Evolutionary conservation across 1,140 invertebrate species (phyloP).

Genomic region (Formica exsecta): DNA sequence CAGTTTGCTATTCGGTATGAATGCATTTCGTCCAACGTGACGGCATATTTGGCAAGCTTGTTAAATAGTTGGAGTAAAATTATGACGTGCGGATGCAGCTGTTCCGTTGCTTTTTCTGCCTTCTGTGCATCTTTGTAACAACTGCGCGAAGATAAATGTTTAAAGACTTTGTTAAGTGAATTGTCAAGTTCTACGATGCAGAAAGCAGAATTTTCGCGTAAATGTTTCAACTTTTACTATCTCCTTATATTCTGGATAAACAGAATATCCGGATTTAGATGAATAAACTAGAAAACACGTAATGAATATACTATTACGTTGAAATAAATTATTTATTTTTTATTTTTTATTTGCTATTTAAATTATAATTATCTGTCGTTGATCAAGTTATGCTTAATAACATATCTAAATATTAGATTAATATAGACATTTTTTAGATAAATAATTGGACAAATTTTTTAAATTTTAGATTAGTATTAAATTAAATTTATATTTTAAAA

Average conservation of each 20-base stretch:
- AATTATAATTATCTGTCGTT: background rate
- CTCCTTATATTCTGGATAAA: background rate
- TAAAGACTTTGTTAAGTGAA: conserved; percentile 42
- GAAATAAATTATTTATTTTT: conserved; percentile 1
- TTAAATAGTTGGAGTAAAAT: conserved; percentile 15
- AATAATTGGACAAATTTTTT: background rate
- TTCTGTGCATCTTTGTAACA: background rate
- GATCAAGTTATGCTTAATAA: background rate
- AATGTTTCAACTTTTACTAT: conserved; percentile 1
- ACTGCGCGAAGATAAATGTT: conserved; percentile 11
- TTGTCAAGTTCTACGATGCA: conserved; percentile 17
- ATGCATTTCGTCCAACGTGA: background rate
- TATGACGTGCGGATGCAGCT: background rate
- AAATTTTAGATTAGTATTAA: too few relatives aligned
- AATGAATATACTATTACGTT: background rate
- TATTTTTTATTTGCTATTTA: background rate
- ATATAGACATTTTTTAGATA: background rate
- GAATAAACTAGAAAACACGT: background rate
- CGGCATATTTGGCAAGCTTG: conserved; percentile 7
- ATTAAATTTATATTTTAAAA: background rate
- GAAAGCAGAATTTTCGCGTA: background rate
- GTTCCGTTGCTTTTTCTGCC: background rate
- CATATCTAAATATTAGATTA: background rate
- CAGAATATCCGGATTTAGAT: conserved; percentile 5
- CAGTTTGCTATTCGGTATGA: background rate